Evolutionary conservation across 2,113 vertebrate genomes (phyloP), one percentile per base, ranked within the genome.

Genomic region (Lathamus discolor): DNA sequence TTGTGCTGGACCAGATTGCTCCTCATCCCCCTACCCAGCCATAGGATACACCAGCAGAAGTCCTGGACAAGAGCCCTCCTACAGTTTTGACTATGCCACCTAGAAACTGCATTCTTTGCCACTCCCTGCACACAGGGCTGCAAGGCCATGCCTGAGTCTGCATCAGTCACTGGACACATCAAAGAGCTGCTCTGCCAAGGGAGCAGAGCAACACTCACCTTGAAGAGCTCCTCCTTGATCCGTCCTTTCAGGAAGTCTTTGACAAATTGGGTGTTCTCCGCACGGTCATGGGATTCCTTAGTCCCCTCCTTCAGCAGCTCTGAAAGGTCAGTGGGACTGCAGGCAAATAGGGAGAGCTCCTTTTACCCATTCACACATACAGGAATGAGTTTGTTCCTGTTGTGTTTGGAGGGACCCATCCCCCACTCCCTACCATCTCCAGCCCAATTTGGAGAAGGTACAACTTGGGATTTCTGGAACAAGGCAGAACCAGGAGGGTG

Each of bases 261-360:
- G 91, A 99, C 99, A 93, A 99, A 99, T 95, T 98, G 98, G 1
- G 99, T 99, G 96, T 99, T 99, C 97, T 99, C 99, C 0, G 99
- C 99, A 68, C 98, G 98, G 90, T 99, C 98, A 0, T 99, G 99
- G 31, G 99, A 98, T 37, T 99, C 98, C 95, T 99, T 99, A 12
- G 99, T 99, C 43, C 99, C 99, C 80, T 98, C 99, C 88, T 99
- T 99, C 89, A 99, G 97, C 97, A 99, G 96, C 97, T 99, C 99
- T 0, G 99, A 99, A 14, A 99, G 98, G 94, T 99, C 99, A 1
- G 98, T 97, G 61, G 98, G 97, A 51, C 99, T 99, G 96, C 16
- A 39, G 86, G 73, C 24, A 64, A 62, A 64, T 24, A 91, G 24
- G 46, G 16, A 95, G 46, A 95, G 62, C 46, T 48, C 64, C 61